Conservation (phyloP, 2,113 vertebrate species). For the Alaudala cheleensis region DNA sequence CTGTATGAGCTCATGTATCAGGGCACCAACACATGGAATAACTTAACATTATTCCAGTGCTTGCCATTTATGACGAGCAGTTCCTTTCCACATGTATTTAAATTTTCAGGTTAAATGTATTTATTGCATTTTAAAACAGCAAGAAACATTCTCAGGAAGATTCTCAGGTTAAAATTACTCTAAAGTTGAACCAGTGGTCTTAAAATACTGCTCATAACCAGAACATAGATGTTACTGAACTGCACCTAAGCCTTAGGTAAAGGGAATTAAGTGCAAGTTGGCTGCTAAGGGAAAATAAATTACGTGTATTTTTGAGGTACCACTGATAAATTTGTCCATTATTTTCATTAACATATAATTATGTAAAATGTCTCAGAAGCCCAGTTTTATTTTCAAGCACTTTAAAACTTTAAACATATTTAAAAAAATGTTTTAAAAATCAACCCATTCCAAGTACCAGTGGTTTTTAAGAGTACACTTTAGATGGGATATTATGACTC, state of each 20-base stretch:
- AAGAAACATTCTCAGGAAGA: background rate
- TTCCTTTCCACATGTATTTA: background rate
- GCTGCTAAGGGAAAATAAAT: background rate
- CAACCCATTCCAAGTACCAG: background rate
- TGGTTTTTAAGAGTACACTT: background rate
- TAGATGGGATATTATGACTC: background rate
- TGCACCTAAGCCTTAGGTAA: background rate
- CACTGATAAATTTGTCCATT: background rate
- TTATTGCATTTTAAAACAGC: background rate
- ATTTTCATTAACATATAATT: background rate
- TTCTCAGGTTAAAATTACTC: background rate
- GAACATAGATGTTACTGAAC: background rate
- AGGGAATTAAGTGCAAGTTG: background rate
- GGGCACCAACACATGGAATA: slow-evolving; percentile 34
- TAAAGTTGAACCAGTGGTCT: background rate
- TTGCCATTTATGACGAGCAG: background rate
- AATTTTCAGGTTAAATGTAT: background rate
- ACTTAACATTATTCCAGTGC: slow-evolving; percentile 16
- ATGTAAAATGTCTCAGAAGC: background rate
- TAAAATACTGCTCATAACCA: background rate
- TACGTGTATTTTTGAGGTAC: background rate
- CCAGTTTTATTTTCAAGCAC: background rate
- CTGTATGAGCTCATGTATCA: background rate
- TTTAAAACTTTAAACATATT: background rate
- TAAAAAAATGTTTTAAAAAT: background rate